phyloP scores from a whole-genome alignment of 2,113 vertebrate species.

The Pterocles gutturalis region DNA sequence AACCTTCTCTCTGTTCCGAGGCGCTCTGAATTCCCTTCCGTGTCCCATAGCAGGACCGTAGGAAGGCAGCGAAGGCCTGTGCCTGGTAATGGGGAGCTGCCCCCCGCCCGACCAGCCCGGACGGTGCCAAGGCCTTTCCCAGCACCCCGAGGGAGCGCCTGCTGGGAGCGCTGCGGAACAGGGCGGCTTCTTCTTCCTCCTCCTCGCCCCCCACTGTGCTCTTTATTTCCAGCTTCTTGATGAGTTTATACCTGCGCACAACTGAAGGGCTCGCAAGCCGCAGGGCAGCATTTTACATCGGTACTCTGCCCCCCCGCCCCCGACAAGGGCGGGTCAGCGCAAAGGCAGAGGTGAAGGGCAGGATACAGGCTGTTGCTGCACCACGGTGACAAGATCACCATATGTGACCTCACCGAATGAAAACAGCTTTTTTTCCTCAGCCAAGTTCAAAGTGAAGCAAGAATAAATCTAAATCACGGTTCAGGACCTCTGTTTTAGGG shows the following conservation, averaged over 20 bases:
- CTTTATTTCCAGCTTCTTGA: background rate
- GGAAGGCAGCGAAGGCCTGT: fast-evolving
- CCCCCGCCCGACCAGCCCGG: no score
- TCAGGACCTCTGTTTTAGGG: background rate
- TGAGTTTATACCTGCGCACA: background rate
- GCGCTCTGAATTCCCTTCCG: fast-evolving
- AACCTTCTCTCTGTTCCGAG: no score
- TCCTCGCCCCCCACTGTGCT: background rate
- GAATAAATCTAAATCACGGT: background rate
- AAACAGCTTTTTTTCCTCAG: background rate
- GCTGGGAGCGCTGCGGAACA: no score
- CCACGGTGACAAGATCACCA: fast-evolving
- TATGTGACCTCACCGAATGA: background rate
- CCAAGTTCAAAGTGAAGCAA: background rate
- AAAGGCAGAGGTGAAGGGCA: background rate
- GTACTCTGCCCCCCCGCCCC: no score
- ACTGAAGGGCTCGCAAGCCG: no score
- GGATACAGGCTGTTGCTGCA: background rate
- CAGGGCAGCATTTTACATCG: background rate
- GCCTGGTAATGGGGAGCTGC: background rate
- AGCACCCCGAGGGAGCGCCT: no score
- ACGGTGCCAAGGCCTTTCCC: no score
- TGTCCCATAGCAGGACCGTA: fast-evolving
- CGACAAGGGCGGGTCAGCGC: background rate
- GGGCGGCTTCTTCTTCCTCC: no score